Conservation (phyloP, 2,797 vertebrate species). For the Petrocephalus schoutedeni region DNA sequence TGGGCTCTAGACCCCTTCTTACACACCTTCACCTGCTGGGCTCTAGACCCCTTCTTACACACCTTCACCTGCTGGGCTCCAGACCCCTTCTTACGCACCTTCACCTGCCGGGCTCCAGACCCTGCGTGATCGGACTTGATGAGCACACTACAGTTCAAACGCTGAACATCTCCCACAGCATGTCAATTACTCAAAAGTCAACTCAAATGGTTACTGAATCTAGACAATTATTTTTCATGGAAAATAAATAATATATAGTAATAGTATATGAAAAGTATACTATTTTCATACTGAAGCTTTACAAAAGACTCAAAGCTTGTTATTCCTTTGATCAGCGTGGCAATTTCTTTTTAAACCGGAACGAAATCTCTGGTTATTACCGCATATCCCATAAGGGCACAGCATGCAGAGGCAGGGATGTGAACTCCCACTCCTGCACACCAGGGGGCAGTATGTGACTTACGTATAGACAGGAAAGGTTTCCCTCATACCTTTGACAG, state of each 20-base stretch:
- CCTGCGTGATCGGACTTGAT: background rate
- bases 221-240: background rate
- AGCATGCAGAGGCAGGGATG: constrained; percentile 37
- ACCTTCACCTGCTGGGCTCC: too few relatives aligned
- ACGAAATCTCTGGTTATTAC: constrained; percentile 36
- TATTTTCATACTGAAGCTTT: constrained; percentile 19
- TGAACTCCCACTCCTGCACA: constrained; percentile 36
- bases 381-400: constrained; percentile 43
- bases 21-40: background rate
- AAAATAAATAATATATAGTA: background rate
- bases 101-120: background rate
- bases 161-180: background rate
- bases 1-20: background rate
- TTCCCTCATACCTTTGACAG: constrained; percentile 29
- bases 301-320: constrained; percentile 27
- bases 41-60: background rate
- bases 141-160: background rate
- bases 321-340: constrained; percentile 33
- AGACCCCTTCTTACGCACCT: background rate
- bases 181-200: background rate
- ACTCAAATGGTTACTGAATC: too few relatives aligned
- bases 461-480: constrained; percentile 40
- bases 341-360: constrained; percentile 26
- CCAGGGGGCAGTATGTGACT: constrained; percentile 74
- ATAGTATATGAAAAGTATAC: background rate